phyloP scores from a whole-genome alignment of 2,888 invertebrate genomes.

The Lochmaea capreae region DNA sequence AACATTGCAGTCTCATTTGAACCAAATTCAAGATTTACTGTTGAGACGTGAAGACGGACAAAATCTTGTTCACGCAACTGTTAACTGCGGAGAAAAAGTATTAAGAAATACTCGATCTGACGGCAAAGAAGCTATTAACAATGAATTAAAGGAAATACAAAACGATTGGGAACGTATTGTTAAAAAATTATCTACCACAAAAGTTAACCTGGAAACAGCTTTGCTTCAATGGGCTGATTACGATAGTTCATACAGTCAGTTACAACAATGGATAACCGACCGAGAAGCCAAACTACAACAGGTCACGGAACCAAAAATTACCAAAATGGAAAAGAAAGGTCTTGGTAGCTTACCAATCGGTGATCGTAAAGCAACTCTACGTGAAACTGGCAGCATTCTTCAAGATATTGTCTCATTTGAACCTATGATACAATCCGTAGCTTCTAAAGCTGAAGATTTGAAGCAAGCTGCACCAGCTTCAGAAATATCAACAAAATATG shows the following conservation, averaged over 20 bases:
- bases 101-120: constrained; percentile 88
- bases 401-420: constrained; percentile 97
- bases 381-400: constrained; percentile 93
- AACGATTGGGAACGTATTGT: constrained; percentile 92
- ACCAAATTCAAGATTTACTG: constrained; percentile 83
- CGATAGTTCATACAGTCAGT: constrained; percentile 90
- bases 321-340: constrained; percentile 83
- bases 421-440: constrained; percentile 96
- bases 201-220: constrained; percentile 90
- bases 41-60: constrained; percentile 89
- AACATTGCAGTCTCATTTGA: constrained; percentile 82
- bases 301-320: constrained; percentile 86
- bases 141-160: constrained; percentile 89
- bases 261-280: constrained; percentile 95
- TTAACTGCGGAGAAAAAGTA: constrained; percentile 92
- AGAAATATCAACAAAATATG: constrained; percentile 92
- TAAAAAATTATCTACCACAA: constrained; percentile 91
- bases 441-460: constrained; percentile 92
- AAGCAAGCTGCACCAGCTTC: constrained; percentile 92
- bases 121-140: constrained; percentile 87
- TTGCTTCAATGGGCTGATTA: constrained; percentile 96
- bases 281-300: constrained; percentile 92
- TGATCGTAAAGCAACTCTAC: constrained; percentile 87
- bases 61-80: constrained; percentile 85
- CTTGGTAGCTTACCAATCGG: constrained; percentile 83